Evolutionary conservation across 2,113 vertebrate genomes (phyloP), one percentile per base, ranked within the genome.

Genomic region (Pagrus major): DNA sequence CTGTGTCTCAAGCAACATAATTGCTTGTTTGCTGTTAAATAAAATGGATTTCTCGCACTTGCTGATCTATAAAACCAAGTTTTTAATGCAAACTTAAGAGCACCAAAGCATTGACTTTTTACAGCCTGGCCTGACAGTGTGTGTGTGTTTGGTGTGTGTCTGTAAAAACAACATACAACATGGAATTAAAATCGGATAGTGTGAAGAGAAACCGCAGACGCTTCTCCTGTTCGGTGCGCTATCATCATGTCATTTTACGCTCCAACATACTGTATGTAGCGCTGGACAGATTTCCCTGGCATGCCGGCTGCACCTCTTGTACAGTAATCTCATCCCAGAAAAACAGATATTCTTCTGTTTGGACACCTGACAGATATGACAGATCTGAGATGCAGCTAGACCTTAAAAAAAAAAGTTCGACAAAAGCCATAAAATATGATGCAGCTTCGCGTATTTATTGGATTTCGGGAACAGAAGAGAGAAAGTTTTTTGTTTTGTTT

Each of bases 141-240:
- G n/a, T n/a, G n/a, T n/a, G n/a, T n/a, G n/a, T n/a, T n/a, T n/a
- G n/a, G n/a, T n/a, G n/a, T n/a, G n/a, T n/a, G n/a, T n/a, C n/a
- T n/a, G n/a, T n/a, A n/a, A n/a, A n/a, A n/a, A n/a, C n/a, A n/a
- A n/a, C 64, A 23, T 80, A 71, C 35, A 63, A 21, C 69, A 49
- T 35, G 1, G 31, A 74, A 68, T 33, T 46, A 75, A 82, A 66
- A 41, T 25, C 33, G 55, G 27, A 49, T 29, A 60, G 92, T 65
- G 90, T 77, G 46, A 91, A 90, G 90, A 79, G 46, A 91, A 90
- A 86, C 87, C 86, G 71, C 87, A 88, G 76, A 86, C 55, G 23
- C 27, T 47, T 70, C 72, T 65, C 73, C 74, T 52, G 61, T 51
- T 47, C 74, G 5, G 2, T 46, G 10, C 27, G 15, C 59, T 10